Evolutionary conservation across 2,888 invertebrate genomes (phyloP).

Genomic region (Cactoblastis cactorum): DNA sequence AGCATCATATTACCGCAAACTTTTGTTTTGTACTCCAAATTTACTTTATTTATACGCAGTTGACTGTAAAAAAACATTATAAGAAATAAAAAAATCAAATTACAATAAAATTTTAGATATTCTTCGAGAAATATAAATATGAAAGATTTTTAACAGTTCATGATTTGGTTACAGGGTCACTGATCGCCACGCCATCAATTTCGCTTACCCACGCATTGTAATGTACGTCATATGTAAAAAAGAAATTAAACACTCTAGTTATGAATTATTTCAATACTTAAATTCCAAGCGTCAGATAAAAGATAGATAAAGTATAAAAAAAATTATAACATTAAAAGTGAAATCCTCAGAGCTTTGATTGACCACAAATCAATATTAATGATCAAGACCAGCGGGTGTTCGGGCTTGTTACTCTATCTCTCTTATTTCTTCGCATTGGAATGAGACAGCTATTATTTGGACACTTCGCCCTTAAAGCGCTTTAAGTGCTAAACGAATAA

Average conservation of each 20-base stretch:
- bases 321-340: slow-evolving; percentile 70
- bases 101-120: no score
- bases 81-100: no score
- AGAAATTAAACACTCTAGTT: not conserved
- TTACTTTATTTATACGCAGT: no score
- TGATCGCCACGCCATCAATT: no score
- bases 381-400: slow-evolving; percentile 74
- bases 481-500: slow-evolving; percentile 80
- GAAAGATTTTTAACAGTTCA: no score
- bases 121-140: no score
- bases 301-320: slow-evolving; percentile 49
- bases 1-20: no score
- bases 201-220: no score
- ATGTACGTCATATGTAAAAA: no score
- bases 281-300: slow-evolving; percentile 16
- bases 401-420: slow-evolving; percentile 45
- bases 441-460: slow-evolving; percentile 60
- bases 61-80: no score
- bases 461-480: slow-evolving; percentile 76
- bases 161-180: no score
- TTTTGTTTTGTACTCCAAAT: no score
- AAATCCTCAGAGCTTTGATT: slow-evolving; percentile 77
- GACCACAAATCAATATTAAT: slow-evolving; percentile 81
- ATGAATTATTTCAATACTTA: slow-evolving; percentile 6
- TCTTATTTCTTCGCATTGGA: slow-evolving; percentile 34